Percentiles rank a stretch among this genome's conserved stretches.
Evolutionary conservation across 1,140 invertebrate genomes (phyloP).

Genomic region (Acarapis woodi): DNA sequence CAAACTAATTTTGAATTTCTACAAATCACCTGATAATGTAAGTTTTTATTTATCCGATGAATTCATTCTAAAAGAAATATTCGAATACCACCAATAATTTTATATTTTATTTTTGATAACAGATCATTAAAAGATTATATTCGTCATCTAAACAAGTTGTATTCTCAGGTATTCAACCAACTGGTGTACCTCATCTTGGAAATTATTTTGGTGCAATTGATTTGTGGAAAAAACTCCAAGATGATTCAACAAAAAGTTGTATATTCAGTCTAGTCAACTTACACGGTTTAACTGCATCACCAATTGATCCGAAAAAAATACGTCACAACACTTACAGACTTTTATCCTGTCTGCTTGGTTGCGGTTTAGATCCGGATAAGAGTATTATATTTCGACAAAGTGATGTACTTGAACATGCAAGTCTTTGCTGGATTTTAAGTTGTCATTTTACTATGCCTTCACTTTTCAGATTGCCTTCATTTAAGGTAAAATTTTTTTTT

Average conservation of each 20-base stretch:
- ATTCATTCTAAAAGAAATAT: too few species aligned
- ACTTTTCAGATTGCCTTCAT: slow-evolving; percentile 59
- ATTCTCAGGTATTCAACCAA: slow-evolving; percentile 86
- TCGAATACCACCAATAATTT: too few species aligned
- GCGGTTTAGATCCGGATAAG: slow-evolving; percentile 56
- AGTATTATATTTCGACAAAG: slow-evolving; percentile 72
- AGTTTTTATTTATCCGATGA: too few species aligned
- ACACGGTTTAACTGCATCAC: slow-evolving; percentile 65
- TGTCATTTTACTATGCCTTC: slow-evolving; percentile 54
- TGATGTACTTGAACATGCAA: slow-evolving; percentile 42
- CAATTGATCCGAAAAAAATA: slow-evolving; percentile 26
- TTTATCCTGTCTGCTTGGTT: slow-evolving; percentile 55
- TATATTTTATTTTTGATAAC: too few species aligned
- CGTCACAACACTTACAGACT: slow-evolving; percentile 36
- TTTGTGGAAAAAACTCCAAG: slow-evolving; percentile 55
- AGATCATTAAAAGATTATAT: too few species aligned
- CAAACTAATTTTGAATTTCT: too few species aligned
- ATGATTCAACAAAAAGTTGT: slow-evolving; percentile 29
- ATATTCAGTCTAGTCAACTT: slow-evolving; percentile 71
- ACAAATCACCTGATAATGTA: too few species aligned
- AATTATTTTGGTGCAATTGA: slow-evolving; percentile 84
- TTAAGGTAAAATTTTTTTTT: slow-evolving; percentile 25
- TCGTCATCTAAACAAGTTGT: slow-evolving; percentile 20
- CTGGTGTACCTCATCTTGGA: slow-evolving; percentile 68
- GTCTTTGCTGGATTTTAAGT: slow-evolving; percentile 63